Evolutionary conservation across 2,797 vertebrate species (phyloP).

Genomic region (Characodon lateralis): DNA sequence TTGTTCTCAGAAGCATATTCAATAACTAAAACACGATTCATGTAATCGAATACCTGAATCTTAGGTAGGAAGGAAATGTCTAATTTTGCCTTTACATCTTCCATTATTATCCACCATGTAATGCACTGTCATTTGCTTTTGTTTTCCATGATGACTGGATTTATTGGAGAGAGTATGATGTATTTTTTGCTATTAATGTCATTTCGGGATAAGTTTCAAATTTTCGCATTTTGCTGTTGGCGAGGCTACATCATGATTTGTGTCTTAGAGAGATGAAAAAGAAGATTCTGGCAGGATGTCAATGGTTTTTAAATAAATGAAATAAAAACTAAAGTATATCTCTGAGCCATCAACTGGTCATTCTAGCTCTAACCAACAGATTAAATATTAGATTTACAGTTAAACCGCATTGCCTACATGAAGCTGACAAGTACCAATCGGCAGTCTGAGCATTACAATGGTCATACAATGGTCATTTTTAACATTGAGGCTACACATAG

Average conservation of each 20-base stretch:
- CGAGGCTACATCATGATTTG: neutral
- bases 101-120: constrained; percentile 30
- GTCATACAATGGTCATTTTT: neutral
- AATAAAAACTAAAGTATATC: neutral
- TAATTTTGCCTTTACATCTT: constrained; percentile 18
- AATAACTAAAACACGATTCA: constrained; percentile 9
- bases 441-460: neutral
- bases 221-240: constrained; percentile 13
- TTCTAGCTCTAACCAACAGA: neutral
- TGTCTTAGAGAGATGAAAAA: too few species aligned
- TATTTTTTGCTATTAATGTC: constrained; percentile 31
- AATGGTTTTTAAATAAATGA: neutral
- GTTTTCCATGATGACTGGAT: constrained; percentile 23
- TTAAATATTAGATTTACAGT: neutral
- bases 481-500: neutral
- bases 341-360: neutral
- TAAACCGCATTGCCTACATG: neutral
- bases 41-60: constrained; percentile 51
- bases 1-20: constrained; percentile 22
- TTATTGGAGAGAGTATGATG: constrained; percentile 16
- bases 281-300: neutral
- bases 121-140: constrained; percentile 26
- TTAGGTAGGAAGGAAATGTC: constrained; percentile 29
- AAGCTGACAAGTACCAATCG: neutral
- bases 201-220: constrained; percentile 24